phyloP scores from a whole-genome alignment of 2,797 vertebrate species.

The Salmo trutta region DNA sequence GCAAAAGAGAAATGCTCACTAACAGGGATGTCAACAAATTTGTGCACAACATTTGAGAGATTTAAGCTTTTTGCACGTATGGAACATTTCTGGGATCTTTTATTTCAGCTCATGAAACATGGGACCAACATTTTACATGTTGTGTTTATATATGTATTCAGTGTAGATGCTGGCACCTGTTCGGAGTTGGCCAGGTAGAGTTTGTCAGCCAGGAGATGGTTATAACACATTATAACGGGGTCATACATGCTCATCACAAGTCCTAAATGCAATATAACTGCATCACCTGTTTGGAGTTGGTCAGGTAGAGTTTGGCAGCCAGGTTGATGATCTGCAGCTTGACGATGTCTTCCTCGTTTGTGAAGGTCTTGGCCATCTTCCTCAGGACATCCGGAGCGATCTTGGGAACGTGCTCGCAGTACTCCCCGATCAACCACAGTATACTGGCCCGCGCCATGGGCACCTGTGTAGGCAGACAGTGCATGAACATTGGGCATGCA shows the following conservation, averaged over 20 bases:
- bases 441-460: slow-evolving; percentile 98
- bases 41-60: no score
- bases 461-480: slow-evolving; percentile 73
- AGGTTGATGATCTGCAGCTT: slow-evolving; percentile 97
- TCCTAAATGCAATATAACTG: not conserved
- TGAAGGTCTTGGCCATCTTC: slow-evolving; percentile 98
- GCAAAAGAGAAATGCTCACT: no score
- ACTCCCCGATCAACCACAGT: slow-evolving; percentile 96
- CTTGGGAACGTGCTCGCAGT: slow-evolving; percentile 96
- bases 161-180: slow-evolving; percentile 76
- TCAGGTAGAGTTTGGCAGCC: slow-evolving; percentile 96
- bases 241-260: not conserved
- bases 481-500: no score
- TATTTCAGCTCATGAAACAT: no score
- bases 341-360: slow-evolving; percentile 94
- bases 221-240: not conserved
- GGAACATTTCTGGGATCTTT: no score
- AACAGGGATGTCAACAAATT: no score
- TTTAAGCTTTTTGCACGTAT: no score
- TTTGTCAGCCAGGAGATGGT: slow-evolving; percentile 84
- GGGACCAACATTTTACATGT: no score
- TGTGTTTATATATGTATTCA: no score
- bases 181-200: slow-evolving; percentile 98
- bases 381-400: slow-evolving; percentile 94
- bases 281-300: slow-evolving; percentile 94